A percentile compares a stretch with the other conserved stretches of the same genome.
Conservation (phyloP, 2,797 vertebrate genomes). For the Channallabes apus region DNA sequence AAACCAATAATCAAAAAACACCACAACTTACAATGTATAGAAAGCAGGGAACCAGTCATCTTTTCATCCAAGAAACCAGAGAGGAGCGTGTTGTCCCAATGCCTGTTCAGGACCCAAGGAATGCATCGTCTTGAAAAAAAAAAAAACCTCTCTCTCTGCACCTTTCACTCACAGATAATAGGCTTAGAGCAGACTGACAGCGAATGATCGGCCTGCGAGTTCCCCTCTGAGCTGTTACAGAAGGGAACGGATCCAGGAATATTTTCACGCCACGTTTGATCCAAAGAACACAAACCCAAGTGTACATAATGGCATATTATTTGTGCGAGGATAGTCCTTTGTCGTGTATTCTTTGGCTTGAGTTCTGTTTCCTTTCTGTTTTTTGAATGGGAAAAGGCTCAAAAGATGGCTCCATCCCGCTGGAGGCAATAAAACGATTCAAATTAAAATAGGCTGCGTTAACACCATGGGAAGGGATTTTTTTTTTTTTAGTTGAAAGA, state of each 20-base stretch:
- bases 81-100: background rate
- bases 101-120: constrained; percentile 62
- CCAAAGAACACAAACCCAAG: constrained; percentile 54
- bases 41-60: background rate
- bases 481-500: background rate
- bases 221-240: constrained; percentile 62
- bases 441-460: constrained; percentile 27
- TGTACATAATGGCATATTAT: constrained; percentile 62
- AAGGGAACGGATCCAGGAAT: constrained; percentile 57
- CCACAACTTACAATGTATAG: background rate
- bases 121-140: constrained; percentile 60
- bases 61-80: background rate
- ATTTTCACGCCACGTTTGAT: constrained; percentile 68
- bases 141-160: constrained; percentile 57
- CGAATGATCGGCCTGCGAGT: constrained; percentile 62
- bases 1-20: background rate
- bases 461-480: background rate
- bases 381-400: constrained; percentile 22
- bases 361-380: constrained; percentile 17
- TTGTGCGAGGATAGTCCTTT: constrained; percentile 46
- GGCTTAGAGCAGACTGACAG: constrained; percentile 64
- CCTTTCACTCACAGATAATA: constrained; percentile 64
- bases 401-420: constrained; percentile 28
- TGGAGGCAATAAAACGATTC: constrained; percentile 37
- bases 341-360: constrained; percentile 17